Conservation (phyloP, 2,888 invertebrate species). For the Cataglyphis rosenhaueri region DNA sequence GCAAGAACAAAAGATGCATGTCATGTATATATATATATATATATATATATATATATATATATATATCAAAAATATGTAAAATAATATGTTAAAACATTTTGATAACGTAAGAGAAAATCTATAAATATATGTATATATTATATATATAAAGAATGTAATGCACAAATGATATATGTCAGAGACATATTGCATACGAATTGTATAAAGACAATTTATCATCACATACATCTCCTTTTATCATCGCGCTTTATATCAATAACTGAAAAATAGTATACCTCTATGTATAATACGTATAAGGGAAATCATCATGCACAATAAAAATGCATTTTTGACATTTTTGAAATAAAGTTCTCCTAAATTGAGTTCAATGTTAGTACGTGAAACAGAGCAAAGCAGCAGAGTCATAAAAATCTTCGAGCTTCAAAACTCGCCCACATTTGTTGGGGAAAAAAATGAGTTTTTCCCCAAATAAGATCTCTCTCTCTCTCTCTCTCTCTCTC, state of each 20-base stretch:
- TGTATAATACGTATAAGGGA: neutral
- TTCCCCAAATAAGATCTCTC: conserved; percentile 30
- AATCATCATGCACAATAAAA: neutral
- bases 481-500: neutral
- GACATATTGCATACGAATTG: neutral
- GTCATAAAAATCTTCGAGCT: conserved; percentile 20
- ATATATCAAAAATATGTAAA: neutral
- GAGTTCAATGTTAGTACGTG: neutral
- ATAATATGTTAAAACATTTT: neutral
- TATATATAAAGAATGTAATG: neutral
- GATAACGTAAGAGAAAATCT: neutral
- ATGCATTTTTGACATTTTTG: conserved; percentile 13
- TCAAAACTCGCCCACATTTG: conserved; percentile 32
- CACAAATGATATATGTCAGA: neutral
- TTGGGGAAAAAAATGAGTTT: too few species aligned
- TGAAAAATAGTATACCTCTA: neutral
- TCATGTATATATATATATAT: neutral
- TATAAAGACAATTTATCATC: neutral
- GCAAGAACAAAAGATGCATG: neutral
- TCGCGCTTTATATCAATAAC: neutral
- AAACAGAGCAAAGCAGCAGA: neutral
- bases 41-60: too few species aligned
- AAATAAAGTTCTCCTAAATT: neutral
- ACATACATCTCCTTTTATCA: neutral
- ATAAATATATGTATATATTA: neutral